Conservation (phyloP, 2,888 invertebrate species). For the Erebia palarica region DNA sequence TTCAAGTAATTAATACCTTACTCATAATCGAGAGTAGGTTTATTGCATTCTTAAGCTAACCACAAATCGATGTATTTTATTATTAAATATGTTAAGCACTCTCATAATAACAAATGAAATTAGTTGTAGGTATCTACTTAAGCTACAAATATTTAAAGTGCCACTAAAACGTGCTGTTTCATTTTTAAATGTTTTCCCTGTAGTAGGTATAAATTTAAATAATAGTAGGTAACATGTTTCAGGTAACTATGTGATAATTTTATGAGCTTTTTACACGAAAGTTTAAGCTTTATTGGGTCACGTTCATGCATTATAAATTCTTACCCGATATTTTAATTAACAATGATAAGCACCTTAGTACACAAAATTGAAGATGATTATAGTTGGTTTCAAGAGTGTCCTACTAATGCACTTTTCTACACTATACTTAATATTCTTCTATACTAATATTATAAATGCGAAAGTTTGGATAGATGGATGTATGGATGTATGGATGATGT, state of each 20-base stretch:
- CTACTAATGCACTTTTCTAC: too few species aligned
- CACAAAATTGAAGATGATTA: slow-evolving; percentile 2
- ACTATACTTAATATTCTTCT: too few species aligned
- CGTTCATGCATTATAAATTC: slow-evolving; percentile 27
- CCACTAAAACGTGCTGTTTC: slow-evolving; percentile 21
- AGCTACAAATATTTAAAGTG: neutral
- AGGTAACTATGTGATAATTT: slow-evolving; percentile 71
- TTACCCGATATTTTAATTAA: slow-evolving; percentile 18
- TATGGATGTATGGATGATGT: too few species aligned
- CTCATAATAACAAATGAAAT: neutral
- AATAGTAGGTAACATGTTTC: slow-evolving; percentile 61
- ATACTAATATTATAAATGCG: too few species aligned
- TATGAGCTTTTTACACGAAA: slow-evolving; percentile 73
- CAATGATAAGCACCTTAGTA: slow-evolving; percentile 11
- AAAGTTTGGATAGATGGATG: too few species aligned
- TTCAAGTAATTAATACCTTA: too few species aligned
- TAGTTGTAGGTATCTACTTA: neutral
- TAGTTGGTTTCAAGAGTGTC: slow-evolving; percentile 3
- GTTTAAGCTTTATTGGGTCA: slow-evolving; percentile 49
- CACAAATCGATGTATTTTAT: too few species aligned
- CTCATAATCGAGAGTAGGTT: too few species aligned
- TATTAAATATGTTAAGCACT: too few species aligned
- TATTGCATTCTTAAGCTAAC: too few species aligned
- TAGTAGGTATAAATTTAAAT: slow-evolving; percentile 55
- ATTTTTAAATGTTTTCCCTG: slow-evolving; percentile 27